These are phyloP conservation scores for Marronus borbonicus DNA, from an alignment of 2,888 invertebrate genomes.

Conservation along the genomic window DNA sequence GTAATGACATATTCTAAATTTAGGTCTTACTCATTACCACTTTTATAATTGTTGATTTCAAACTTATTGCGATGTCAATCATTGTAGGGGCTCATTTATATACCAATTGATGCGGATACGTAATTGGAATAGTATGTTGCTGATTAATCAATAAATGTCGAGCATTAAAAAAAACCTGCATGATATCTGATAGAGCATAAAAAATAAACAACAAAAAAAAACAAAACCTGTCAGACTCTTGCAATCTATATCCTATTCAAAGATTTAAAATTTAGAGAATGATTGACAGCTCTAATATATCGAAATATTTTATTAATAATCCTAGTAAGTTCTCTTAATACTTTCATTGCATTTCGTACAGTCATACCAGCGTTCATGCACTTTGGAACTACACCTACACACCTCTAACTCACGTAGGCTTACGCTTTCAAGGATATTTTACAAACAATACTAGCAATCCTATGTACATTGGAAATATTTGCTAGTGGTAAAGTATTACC, in stretches of 20 bases:
- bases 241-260: neutral
- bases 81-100: neutral
- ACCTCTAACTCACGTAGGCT: neutral
- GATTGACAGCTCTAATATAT: neutral
- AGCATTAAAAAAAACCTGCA: too few species aligned
- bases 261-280: neutral
- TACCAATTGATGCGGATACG: too few species aligned
- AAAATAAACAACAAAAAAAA: too few species aligned
- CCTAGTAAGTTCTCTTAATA: neutral
- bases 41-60: neutral
- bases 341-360: neutral
- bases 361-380: neutral
- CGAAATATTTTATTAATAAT: neutral
- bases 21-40: constrained; percentile 18
- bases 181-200: too few species aligned
- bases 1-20: constrained; percentile 23
- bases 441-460: too few species aligned
- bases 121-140: too few species aligned
- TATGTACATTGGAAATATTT: too few species aligned
- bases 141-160: too few species aligned
- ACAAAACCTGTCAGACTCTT: too few species aligned
- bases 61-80: constrained; percentile 15
- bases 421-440: too few species aligned
- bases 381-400: neutral
- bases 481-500: too few species aligned